These are phyloP conservation scores for Entomobrya proxima DNA, from an alignment of 2,888 invertebrate genomes.

Conservation along the genomic window DNA sequence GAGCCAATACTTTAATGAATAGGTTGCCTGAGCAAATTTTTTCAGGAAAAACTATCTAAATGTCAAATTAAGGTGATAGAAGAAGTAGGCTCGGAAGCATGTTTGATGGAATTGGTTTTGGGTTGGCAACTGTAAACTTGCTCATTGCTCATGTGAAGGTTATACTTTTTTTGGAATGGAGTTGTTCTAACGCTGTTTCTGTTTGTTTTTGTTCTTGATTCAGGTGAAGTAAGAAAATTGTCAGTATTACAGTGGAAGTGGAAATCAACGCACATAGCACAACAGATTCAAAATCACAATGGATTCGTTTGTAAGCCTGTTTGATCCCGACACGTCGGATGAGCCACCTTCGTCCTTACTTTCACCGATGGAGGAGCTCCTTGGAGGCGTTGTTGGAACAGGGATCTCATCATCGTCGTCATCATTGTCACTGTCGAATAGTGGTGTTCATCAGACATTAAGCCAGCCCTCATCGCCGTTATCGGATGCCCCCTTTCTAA, in stretches of 20 bases:
- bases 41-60: neutral
- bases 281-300: constrained; percentile 78
- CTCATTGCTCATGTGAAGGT: neutral
- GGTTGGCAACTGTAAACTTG: neutral
- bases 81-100: neutral
- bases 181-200: neutral
- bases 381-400: constrained; percentile 77
- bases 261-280: neutral
- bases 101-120: neutral
- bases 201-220: neutral
- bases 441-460: neutral
- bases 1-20: constrained; percentile 11
- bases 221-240: neutral
- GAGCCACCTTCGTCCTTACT: constrained; percentile 74
- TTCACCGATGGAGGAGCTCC: constrained; percentile 36
- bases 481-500: constrained; percentile 28
- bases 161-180: neutral
- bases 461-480: neutral
- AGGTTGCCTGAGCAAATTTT: too few relatives aligned
- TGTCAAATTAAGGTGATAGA: constrained; percentile 39
- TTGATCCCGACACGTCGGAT: constrained; percentile 83
- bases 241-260: neutral
- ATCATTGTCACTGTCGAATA: neutral
- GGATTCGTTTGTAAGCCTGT: constrained; percentile 90
- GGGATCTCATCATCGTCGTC: constrained; percentile 73